Base-by-base conservation (phyloP, 1,140 invertebrate genomes). In the Heliconius congener region DNA sequence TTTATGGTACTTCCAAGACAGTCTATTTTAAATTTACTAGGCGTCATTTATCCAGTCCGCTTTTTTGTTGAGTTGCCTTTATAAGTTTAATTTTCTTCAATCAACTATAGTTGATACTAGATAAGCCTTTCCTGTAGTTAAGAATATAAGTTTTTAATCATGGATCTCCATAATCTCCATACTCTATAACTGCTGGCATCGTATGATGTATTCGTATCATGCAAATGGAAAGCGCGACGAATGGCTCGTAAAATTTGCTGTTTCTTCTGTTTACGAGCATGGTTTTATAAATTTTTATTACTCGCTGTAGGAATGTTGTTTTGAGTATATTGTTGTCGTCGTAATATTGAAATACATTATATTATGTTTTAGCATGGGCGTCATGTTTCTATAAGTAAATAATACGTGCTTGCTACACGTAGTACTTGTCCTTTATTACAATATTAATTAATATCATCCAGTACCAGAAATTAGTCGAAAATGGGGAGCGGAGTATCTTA, bases 211-310 rank as follows among this genome's bases (percentile, higher is more conserved):
- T 77, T 88, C 88, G 86, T 86, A 85, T 88, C 86, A 92, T 94
- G 91, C 87, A 92, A 90, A 94, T 93, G 91, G 88, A 89, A 92
- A 88, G 82, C 87, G 88, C 86, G 87, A 92, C 91, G 88, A 89
- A 90, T 88, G 79, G 89, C 84, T 90, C 90, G 87, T 93, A 94
- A 94, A 93, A 76, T 87, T 87, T 84, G 90, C 88, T 88, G 92
- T 94, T 91, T 93, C 88, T 92, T 91, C 88, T 90, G 88, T 93
- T 93, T 93, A 91, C 90, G 89, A 94, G 86, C 86, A 85, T 85
- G 88, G 88, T 89, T 92, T 92, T 92, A 90, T 91, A 90, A 88
- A 92, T 90, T 89, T 92, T 92, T 92, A 93, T 88, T 86, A 87
- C 86, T 70, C 81, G 81, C 73, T 80, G 78, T 73, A 83, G 85